phyloP scores from a whole-genome alignment of 2,888 invertebrate species.

The Euclidia mi region DNA sequence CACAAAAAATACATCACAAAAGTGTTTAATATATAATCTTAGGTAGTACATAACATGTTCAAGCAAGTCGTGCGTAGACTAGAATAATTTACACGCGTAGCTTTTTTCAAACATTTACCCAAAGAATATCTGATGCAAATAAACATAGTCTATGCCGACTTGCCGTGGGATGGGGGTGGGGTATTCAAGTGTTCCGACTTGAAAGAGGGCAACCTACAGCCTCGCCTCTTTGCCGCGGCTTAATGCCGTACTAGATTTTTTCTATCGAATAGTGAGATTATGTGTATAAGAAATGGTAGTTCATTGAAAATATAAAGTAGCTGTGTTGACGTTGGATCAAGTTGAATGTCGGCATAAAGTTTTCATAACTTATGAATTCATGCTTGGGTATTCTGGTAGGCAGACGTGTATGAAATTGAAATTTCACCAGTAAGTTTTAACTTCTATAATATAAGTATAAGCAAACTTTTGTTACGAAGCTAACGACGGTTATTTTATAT shows the following conservation, averaged over 20 bases:
- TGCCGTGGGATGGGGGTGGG: slow-evolving; percentile 61
- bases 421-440: too few species aligned
- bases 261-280: slow-evolving; percentile 71
- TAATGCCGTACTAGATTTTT: slow-evolving; percentile 85
- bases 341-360: too few species aligned
- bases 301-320: neutral
- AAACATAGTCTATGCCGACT: slow-evolving; percentile 74
- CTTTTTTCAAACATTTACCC: slow-evolving; percentile 56
- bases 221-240: slow-evolving; percentile 73
- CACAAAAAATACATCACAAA: neutral
- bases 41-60: neutral
- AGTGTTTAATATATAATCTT: slow-evolving; percentile 1
- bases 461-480: too few species aligned
- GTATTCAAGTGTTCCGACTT: slow-evolving; percentile 78
- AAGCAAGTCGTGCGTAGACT: slow-evolving; percentile 2
- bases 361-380: too few species aligned
- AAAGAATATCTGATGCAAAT: slow-evolving; percentile 83
- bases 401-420: too few species aligned
- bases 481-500: too few species aligned
- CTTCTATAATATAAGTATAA: too few species aligned
- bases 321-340: too few species aligned
- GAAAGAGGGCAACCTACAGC: slow-evolving; percentile 75
- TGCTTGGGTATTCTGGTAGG: too few species aligned
- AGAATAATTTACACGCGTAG: slow-evolving; percentile 24
- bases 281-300: slow-evolving; percentile 16